A percentile compares a stretch with the other conserved stretches of the same genome.
Conservation (phyloP, 2,888 invertebrate genomes). For the Agrilus cyanescens region DNA sequence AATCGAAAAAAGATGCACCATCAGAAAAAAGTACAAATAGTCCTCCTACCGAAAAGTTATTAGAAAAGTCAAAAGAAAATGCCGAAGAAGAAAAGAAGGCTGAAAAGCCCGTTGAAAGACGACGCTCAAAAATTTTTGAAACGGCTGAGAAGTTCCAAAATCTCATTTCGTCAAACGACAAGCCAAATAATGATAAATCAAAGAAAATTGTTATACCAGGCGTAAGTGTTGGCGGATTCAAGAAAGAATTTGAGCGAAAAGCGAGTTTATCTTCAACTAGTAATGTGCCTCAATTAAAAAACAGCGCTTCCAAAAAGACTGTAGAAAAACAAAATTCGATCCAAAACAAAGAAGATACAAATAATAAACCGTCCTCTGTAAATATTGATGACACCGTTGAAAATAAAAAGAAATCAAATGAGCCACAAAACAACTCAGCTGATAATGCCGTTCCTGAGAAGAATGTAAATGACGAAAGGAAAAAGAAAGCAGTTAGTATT, state of each 20-base stretch:
- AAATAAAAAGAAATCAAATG: constrained; percentile 27
- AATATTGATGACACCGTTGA: constrained; percentile 22
- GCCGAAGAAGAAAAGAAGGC: constrained; percentile 12
- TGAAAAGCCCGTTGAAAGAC: constrained; percentile 42
- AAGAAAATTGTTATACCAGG: constrained; percentile 72
- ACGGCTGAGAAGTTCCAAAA: constrained; percentile 59
- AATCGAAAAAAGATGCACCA: constrained; percentile 8
- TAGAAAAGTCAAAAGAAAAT: constrained; percentile 7
- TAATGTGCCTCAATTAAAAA: constrained; percentile 29
- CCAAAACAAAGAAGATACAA: constrained; percentile 22
- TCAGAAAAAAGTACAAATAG: constrained; percentile 5
- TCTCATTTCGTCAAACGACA: constrained; percentile 33
- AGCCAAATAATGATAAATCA: constrained; percentile 42
- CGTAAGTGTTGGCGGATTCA: constrained; percentile 77
- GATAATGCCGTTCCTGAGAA: background rate
- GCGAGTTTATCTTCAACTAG: constrained; percentile 46
- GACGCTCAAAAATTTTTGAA: constrained; percentile 57
- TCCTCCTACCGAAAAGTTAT: constrained; percentile 13
- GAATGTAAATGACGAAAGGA: constrained; percentile 36
- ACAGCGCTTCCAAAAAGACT: constrained; percentile 16
- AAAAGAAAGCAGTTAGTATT: constrained; percentile 58
- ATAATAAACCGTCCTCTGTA: constrained; percentile 11
- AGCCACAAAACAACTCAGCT: background rate
- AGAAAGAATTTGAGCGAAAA: constrained; percentile 74
- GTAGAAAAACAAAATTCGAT: constrained; percentile 12